Evolutionary conservation across 2,113 vertebrate species (phyloP).

Genomic region (Leucosticte australis): DNA sequence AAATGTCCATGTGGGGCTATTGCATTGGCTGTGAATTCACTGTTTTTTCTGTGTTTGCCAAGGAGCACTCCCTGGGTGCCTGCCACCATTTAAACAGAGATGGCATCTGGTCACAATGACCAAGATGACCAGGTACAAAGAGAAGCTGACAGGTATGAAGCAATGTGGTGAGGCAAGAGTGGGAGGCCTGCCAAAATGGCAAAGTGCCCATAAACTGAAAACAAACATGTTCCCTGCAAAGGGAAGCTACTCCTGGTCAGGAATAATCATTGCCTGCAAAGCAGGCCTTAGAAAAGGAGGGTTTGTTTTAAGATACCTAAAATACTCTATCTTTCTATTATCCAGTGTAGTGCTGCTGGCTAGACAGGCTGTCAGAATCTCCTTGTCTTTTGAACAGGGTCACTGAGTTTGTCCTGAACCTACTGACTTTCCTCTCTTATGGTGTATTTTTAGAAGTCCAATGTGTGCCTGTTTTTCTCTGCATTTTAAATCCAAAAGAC

Average conservation of each 20-base stretch:
- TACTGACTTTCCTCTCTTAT: not conserved
- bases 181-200: slow-evolving; percentile 4
- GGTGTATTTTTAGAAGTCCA: not conserved
- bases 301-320: not conserved
- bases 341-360: not conserved
- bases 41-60: not conserved
- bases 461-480: not conserved
- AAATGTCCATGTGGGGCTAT: not conserved
- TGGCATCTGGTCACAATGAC: slow-evolving; percentile 44
- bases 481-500: not conserved
- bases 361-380: not conserved
- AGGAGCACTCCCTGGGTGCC: not conserved
- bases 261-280: not conserved
- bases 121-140: slow-evolving; percentile 8
- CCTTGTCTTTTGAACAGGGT: not conserved
- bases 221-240: not conserved
- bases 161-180: not conserved
- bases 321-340: not conserved
- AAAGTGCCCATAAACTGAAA: not conserved
- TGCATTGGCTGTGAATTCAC: not conserved
- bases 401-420: not conserved
- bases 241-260: not conserved
- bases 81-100: not conserved
- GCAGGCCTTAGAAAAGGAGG: not conserved
- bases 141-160: slow-evolving; percentile 4